Evolutionary conservation across 2,888 invertebrate species (phyloP), one percentile per base, ranked within the genome.

Genomic region (Drosophila dives): DNA sequence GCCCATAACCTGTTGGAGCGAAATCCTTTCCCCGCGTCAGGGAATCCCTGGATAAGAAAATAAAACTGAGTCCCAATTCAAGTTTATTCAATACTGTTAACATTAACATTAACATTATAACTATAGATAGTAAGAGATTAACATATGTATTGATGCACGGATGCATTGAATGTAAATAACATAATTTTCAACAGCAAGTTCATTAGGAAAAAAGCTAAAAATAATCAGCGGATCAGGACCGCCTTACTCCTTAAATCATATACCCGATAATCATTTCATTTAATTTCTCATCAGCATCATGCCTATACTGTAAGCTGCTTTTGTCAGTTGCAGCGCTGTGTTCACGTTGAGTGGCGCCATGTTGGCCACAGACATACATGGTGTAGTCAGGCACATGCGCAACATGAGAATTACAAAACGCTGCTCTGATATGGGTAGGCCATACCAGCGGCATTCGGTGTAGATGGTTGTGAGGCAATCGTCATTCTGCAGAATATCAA

Each of bases 161-260:
- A n/a, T n/a, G n/a, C n/a, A n/a, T n/a, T n/a, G n/a, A n/a, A n/a
- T n/a, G n/a, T n/a, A n/a, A n/a, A n/a, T n/a, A n/a, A n/a, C n/a
- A n/a, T n/a, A n/a, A n/a, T n/a, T n/a, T n/a, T n/a, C n/a, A n/a
- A n/a, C n/a, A n/a, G 23, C 82, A 76, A 86, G 85, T 87, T 86
- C 90, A 86, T 89, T 86, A 86, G 88, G 80, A 80, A 87, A 87
- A 86, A 79, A 87, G 88, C 85, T 72, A 38, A 84, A 87, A 89
- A 87, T 85, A 85, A 89, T 85, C 89, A 85, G 54, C 59, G 23
- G 6, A 42, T 11, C 63, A 58, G 50, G 4, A 36, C 36, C 17
- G 29, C 32, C 51, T 45, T 29, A 11, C 12, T n/a, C 11, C 58
- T 15, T 15, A 26, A 4, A 8, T 20, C 58, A 32, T 34, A 29